These are phyloP conservation scores for Thamnophis elegans DNA, from an alignment of 2,797 vertebrate genomes.

Conservation along the genomic window DNA sequence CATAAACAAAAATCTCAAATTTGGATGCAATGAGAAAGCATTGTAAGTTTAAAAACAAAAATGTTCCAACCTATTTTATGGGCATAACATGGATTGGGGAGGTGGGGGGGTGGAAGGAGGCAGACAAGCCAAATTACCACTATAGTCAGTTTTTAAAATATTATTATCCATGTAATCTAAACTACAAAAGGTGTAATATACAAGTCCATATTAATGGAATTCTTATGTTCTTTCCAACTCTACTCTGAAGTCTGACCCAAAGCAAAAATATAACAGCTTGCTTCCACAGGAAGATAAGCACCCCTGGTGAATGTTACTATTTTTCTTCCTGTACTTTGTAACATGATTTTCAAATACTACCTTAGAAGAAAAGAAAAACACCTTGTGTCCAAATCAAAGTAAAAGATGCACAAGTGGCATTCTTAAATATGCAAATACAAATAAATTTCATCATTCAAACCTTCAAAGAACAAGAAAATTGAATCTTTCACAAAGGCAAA, in stretches of 20 bases:
- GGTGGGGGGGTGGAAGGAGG: accelerated
- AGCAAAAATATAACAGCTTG: neutral
- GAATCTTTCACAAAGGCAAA: neutral
- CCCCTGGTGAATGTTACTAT: neutral
- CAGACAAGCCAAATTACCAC: neutral
- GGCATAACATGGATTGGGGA: neutral
- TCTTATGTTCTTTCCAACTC: neutral
- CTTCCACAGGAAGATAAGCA: neutral
- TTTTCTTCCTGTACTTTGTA: neutral
- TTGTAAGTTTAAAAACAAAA: neutral
- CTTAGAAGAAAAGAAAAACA: neutral
- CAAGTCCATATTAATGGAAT: neutral
- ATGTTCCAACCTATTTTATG: neutral
- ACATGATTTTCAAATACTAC: neutral
- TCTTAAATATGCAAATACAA: neutral
- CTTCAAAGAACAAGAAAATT: neutral
- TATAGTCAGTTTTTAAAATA: neutral
- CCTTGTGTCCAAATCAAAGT: neutral
- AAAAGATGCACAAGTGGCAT: neutral
- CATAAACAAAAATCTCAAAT: neutral
- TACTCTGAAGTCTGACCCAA: neutral
- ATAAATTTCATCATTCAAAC: neutral
- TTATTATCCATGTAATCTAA: neutral
- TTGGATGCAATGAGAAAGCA: neutral
- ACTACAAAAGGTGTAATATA: neutral